Evolutionary conservation across 2,113 vertebrate genomes (phyloP).

Genomic region (Lota lota): DNA sequence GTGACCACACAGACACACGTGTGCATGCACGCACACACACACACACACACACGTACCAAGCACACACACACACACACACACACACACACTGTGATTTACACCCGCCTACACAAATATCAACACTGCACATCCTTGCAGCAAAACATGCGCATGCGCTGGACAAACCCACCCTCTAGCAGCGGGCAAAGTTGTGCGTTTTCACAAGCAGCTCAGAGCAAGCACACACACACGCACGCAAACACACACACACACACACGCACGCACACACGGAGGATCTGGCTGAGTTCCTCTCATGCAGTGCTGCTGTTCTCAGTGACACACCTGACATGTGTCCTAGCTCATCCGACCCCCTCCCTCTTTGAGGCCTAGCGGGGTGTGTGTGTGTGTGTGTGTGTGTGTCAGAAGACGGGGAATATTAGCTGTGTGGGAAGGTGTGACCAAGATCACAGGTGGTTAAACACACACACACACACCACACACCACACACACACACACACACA

Average conservation of each 20-base stretch:
- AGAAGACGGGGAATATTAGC: not conserved
- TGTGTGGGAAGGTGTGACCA: conserved; percentile 25
- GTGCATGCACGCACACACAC: not conserved
- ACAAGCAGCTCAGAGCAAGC: too few relatives aligned
- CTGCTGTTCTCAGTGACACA: conserved; percentile 18
- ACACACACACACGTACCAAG: conserved; percentile 9
- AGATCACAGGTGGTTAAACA: conserved; percentile 37
- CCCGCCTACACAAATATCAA: conserved; percentile 27
- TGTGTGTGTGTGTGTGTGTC: conserved; percentile 2
- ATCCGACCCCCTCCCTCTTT: conserved; percentile 26
- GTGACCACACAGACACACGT: not conserved
- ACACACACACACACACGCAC: conserved; percentile 12
- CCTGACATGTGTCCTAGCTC: conserved; percentile 35
- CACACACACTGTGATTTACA: conserved; percentile 51
- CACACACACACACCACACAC: not conserved
- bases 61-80: conserved; percentile 53
- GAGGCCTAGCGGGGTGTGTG: not conserved
- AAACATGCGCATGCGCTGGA: not conserved
- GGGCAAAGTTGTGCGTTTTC: too few relatives aligned
- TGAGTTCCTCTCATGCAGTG: not conserved
- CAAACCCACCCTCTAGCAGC: too few relatives aligned
- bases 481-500: conserved; percentile 1
- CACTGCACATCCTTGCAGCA: not conserved
- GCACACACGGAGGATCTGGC: not conserved
- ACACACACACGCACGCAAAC: not conserved